phyloP scores from a whole-genome alignment of 2,797 vertebrate genomes.

The Ibycter americanus region DNA sequence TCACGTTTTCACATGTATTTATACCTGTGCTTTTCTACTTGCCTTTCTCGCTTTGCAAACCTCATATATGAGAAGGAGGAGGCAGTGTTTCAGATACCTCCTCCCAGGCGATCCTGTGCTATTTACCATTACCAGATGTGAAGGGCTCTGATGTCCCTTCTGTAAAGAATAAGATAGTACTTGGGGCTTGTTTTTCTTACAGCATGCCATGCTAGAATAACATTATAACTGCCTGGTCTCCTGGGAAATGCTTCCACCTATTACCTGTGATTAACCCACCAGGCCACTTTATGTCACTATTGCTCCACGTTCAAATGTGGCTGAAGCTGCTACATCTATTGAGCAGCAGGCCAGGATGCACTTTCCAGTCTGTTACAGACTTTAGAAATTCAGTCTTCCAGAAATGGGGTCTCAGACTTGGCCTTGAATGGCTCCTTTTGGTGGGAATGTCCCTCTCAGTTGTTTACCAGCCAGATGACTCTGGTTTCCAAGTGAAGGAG shows the following conservation, averaged over 20 bases:
- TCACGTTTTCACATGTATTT: not conserved
- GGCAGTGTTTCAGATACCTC: not conserved
- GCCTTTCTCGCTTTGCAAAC: not conserved
- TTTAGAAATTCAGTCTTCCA: not conserved
- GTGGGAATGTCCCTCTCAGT: not conserved
- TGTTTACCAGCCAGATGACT: not conserved
- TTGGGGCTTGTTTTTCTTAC: not conserved
- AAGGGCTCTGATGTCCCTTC: not conserved
- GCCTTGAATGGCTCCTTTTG: not conserved
- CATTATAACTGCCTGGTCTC: not conserved
- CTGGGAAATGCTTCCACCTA: not conserved
- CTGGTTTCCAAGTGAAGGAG: not conserved
- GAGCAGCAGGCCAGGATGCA: not conserved
- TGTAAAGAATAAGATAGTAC: not conserved
- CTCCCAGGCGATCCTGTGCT: not conserved
- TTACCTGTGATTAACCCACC: constrained; percentile 16
- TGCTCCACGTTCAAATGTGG: not conserved
- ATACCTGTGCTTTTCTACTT: not conserved
- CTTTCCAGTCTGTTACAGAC: not conserved
- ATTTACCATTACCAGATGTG: not conserved
- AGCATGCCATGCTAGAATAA: not conserved
- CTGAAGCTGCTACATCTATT: not conserved
- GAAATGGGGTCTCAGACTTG: not conserved
- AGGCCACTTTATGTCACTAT: constrained; percentile 32
- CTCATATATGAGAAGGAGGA: not conserved